phyloP scores from a whole-genome alignment of 2,888 invertebrate species.

The Tiliacea aurago region DNA sequence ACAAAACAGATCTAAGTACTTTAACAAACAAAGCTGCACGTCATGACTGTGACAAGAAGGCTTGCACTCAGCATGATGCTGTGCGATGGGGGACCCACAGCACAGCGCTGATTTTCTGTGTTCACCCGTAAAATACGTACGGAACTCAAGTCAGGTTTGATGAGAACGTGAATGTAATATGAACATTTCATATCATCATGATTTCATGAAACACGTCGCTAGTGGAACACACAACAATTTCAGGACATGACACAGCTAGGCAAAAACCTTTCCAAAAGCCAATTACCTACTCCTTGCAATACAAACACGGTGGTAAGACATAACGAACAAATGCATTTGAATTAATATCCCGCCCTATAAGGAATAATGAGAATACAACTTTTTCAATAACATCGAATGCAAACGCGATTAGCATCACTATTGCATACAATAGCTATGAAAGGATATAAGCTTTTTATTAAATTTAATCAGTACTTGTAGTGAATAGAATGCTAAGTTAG shows the following conservation, averaged over 20 bases:
- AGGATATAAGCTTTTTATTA: slow-evolving; percentile 35
- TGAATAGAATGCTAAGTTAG: slow-evolving; percentile 18
- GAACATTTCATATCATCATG: neutral
- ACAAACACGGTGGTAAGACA: slow-evolving; percentile 25
- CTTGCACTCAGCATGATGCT: no score
- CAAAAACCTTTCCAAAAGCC: slow-evolving; percentile 5
- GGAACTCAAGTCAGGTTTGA: no score
- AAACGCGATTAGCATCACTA: slow-evolving; percentile 36
- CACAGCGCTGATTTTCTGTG: no score
- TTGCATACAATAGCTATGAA: slow-evolving; percentile 45
- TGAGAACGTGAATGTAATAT: no score
- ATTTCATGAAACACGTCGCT: neutral
- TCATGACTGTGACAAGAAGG: no score
- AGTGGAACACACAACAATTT: no score
- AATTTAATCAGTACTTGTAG: slow-evolving; percentile 26
- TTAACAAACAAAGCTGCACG: no score
- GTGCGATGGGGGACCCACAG: no score
- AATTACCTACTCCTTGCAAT: slow-evolving; percentile 44
- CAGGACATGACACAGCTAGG: neutral
- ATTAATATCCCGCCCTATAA: slow-evolving; percentile 50
- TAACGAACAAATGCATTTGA: slow-evolving; percentile 52
- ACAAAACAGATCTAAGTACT: no score
- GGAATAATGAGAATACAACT: slow-evolving; percentile 53
- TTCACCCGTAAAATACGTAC: no score
- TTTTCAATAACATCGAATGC: slow-evolving; percentile 45